Evolutionary conservation across 2,888 invertebrate genomes (phyloP), one percentile per base, ranked within the genome.

Genomic region (Ephialtes manifestator): DNA sequence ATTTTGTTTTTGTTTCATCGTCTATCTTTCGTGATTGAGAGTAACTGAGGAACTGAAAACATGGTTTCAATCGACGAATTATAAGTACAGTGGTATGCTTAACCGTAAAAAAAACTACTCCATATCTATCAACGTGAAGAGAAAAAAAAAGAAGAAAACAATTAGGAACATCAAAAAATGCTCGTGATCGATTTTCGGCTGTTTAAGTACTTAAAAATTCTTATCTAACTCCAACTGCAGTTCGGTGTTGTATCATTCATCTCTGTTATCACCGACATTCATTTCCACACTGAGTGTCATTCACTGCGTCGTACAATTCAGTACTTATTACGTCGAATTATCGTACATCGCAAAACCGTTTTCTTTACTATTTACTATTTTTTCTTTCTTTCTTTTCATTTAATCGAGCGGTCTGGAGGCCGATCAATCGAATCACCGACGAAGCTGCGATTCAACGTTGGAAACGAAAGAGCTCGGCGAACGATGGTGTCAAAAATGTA

Each of bases 361-460:
- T 31, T 53, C 18, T 43, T 65, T 72, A 28, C 39, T 72, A 28
- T 46, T 79, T 55, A 65, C 53, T 65, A 24, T 18, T 18, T 35
- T 5, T 67, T 46, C 2, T 46, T 58, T 35, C 46, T 46, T 46
- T 24, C n/a, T 71, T 24, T 71, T 28, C 72, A 43, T 28, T 4
- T 20, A 55, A 35, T 43, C 28, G 58, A 81, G 31, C 31, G 55
- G 18, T 72, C 78, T 35, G 82, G 68, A 79, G 84, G 81, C 84
- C 81, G 83, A 81, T 81, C 83, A 46, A 79, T 83, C 68, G 65
- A 79, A 80, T 82, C 77, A 80, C 55, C 82, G 81, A 80, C 71
- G 84, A 77, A 77, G 82, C 48, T 72, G 71, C 77, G 83, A 86
- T 82, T 78, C 67, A 67, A 72, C 43, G 46, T 63, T 84, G 79